These are phyloP conservation scores for Connochaetes taurinus DNA, from an alignment of 2,113 vertebrate genomes.

Conservation along the genomic window DNA sequence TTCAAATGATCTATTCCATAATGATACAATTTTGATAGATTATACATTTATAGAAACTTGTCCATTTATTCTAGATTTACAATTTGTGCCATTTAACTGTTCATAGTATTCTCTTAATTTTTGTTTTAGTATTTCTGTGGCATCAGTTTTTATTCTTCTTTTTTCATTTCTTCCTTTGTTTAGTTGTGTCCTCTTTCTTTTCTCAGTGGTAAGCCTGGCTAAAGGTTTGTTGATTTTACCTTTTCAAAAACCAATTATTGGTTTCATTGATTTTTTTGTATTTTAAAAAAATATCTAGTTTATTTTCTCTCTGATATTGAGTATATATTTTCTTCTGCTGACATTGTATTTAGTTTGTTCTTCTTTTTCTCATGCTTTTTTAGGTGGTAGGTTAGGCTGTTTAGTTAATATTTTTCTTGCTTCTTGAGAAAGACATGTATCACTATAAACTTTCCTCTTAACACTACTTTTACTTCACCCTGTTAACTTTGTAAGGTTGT, in stretches of 20 bases:
- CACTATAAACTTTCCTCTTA: not conserved
- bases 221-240: not conserved
- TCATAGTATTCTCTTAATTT: not conserved
- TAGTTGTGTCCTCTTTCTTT: not conserved
- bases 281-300: not conserved
- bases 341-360: not conserved
- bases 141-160: no score
- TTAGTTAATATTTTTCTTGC: not conserved
- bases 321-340: not conserved
- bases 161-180: not conserved
- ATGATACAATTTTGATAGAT: no score
- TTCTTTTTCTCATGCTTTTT: not conserved
- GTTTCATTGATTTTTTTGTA: not conserved
- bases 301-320: not conserved
- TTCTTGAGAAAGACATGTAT: not conserved
- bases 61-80: no score
- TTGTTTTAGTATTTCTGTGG: not conserved
- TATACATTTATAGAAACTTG: no score
- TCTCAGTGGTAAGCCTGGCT: not conserved
- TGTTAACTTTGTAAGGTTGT: not conserved
- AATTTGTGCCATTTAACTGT: not conserved
- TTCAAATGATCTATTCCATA: no score
- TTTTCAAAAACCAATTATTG: not conserved
- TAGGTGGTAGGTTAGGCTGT: not conserved
- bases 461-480: not conserved